These are phyloP conservation scores for Megalonaias nervosa DNA, from an alignment of 1,140 invertebrate genomes.

Conservation along the genomic window DNA sequence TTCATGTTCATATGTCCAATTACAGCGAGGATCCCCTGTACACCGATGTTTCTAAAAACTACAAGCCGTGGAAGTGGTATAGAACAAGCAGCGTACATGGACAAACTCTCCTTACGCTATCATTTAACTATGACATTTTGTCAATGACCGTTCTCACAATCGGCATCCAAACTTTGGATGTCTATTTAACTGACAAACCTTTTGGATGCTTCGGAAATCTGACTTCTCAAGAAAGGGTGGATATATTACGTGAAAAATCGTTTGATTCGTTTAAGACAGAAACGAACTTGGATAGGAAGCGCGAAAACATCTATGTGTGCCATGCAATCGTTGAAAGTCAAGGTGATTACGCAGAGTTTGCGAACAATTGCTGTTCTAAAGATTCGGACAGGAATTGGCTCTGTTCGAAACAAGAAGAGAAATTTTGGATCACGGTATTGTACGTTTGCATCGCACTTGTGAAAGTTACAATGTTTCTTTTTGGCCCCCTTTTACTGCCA, in stretches of 20 bases:
- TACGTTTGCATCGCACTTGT: constrained; percentile 61
- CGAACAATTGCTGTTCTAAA: constrained; percentile 58
- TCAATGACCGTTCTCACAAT: constrained; percentile 67
- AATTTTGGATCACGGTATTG: constrained; percentile 66
- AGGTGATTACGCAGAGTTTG: constrained; percentile 55
- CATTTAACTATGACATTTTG: constrained; percentile 67
- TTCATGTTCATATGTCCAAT: constrained; percentile 32
- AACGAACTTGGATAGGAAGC: not conserved
- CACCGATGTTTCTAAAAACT: constrained; percentile 40
- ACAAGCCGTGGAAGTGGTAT: constrained; percentile 63
- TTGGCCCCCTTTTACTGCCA: constrained; percentile 61
- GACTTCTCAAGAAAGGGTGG: constrained; percentile 44
- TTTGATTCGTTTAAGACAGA: constrained; percentile 53
- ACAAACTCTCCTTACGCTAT: constrained; percentile 64
- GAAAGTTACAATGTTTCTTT: constrained; percentile 63
- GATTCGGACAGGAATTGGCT: constrained; percentile 38
- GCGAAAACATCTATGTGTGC: constrained; percentile 48
- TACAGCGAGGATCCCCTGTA: constrained; percentile 37
- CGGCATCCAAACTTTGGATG: constrained; percentile 50
- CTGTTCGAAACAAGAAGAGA: constrained; percentile 53
- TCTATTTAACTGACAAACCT: constrained; percentile 55
- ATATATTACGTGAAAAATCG: constrained; percentile 49
- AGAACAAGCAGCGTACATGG: constrained; percentile 62
- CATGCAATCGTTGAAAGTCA: constrained; percentile 58
- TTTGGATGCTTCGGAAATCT: constrained; percentile 59